Conservation (phyloP, 2,888 invertebrate genomes). For the Panopea generosa region DNA sequence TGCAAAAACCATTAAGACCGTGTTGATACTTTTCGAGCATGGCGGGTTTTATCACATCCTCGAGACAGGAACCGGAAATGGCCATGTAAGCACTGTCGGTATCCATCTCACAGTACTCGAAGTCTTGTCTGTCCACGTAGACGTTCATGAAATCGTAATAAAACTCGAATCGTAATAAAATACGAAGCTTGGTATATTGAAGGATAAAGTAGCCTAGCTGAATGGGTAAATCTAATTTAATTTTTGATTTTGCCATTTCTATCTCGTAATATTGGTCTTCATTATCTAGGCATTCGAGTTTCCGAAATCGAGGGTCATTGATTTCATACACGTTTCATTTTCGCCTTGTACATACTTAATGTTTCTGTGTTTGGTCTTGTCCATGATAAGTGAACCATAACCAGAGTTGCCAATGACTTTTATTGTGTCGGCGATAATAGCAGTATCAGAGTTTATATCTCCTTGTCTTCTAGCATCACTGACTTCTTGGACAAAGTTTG, state of each 20-base stretch:
- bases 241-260: conserved; percentile 46
- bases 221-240: conserved; percentile 56
- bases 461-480: conserved; percentile 17
- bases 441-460: conserved; percentile 15
- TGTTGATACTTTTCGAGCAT: conserved; percentile 21
- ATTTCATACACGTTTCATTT: conserved; percentile 22
- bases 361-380: conserved; percentile 38
- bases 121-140: conserved; percentile 51
- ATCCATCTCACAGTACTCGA: conserved; percentile 62
- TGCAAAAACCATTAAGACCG: conserved; percentile 34
- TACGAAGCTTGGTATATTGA: conserved; percentile 66
- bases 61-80: conserved; percentile 24
- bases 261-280: conserved; percentile 51
- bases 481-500: conserved; percentile 23
- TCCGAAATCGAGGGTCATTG: conserved; percentile 49
- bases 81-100: conserved; percentile 65
- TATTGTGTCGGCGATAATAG: conserved; percentile 36
- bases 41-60: conserved; percentile 37
- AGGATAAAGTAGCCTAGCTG: conserved; percentile 64
- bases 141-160: conserved; percentile 61
- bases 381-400: conserved; percentile 58
- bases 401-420: conserved; percentile 43
- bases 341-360: conserved; percentile 41
- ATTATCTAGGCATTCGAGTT: conserved; percentile 36
- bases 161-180: conserved; percentile 63